Base-by-base conservation (phyloP, 2,113 vertebrate genomes). In the Syngnathus scovelli region DNA sequence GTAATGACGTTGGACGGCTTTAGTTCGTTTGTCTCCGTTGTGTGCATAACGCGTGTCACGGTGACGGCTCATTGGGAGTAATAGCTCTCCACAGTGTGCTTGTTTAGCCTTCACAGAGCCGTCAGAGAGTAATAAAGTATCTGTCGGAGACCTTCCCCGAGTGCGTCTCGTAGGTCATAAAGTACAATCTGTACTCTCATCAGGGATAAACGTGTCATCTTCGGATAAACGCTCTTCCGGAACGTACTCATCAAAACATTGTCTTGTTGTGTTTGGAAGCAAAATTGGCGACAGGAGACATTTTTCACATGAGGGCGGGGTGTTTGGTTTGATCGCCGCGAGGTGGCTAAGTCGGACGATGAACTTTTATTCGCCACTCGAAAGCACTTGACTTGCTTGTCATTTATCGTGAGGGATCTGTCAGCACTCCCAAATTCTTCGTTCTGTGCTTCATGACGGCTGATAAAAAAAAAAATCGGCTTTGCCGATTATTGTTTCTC, bases 321-420 rank as follows among this genome's bases (percentile, higher is more conserved):
- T 77, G 54, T 80, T 46, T 13, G 88, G 85, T 85, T 84, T 81
- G 71, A 88, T 84, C 77, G 54, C 63, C 78, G 76, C 78, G 85
- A 36, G 82, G 78, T 68, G 46, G 68, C 61, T 61, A 78, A 68
- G 76, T 76, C 64, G 70, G 74, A 81, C 66, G 67, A 86, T 79
- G 76, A 74, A 68, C 87, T 88, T 84, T 74, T 83, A 85, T 90
- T 88, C 82, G 81, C 89, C 90, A 92, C 91, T 91, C 91, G 77
- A 92, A 92, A 92, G 90, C 75, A 71, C 84, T 86, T 78, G 78
- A 86, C 82, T 89, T 77, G 79, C 89, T 90, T 86, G 84, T 91
- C 85, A 91, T 91, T 88, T 89, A 89, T 88, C 83, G 88, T 71
- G 61, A 78, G 79, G 66, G 75, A 87, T 89, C 86, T 85, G 84